Base-by-base conservation (phyloP, 2,888 invertebrate species). In the Drosophila nigricruria region DNA sequence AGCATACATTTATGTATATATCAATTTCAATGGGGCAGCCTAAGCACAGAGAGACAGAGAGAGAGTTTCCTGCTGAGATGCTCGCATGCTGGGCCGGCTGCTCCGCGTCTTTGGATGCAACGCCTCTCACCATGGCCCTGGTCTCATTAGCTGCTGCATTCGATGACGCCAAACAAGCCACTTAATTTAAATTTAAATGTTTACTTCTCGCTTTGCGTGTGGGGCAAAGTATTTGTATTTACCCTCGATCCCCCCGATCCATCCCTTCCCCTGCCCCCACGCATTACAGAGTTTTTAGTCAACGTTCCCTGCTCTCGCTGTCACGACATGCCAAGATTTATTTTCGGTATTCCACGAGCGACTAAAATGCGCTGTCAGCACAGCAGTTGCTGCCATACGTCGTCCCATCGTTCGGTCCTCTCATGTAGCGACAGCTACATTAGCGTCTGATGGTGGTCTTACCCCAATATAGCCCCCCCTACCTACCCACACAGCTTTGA, bases 121-220 rank as follows among this genome's bases (percentile, higher is more conserved):
- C 30, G 25, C 25, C 42, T 23, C 57, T 10, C 16, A 10, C 56
- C 14, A 54, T 61, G 61, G 72, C 47, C 67, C 67, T 67, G 50
- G 66, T 70, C 81, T 89, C 90, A 87, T 88, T 87, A 87, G 86
- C 83, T 81, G 90, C 67, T 80, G 82, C 82, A 79, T 88, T 82
- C 82, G 82, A 74, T 88, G 88, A 87, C 77, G 82, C 84, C 79
- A 75, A 88, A 88, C 89, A 85, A 84, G 86, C 81, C 88, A 89
- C 86, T 87, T 87, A 87, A 87, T 87, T 87, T 88, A 88, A 88
- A 87, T 87, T 88, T 89, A 87, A 87, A 89, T 89, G 86, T 87
- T 88, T 88, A 85, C 81, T 89, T 81, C 85, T 73, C 88, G 88
- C 89, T 66, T 74, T 88, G 85, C 88, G 89, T 89, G 85, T 89